Conservation (phyloP, 1,140 invertebrate genomes). For the Luehdorfia chinensis region DNA sequence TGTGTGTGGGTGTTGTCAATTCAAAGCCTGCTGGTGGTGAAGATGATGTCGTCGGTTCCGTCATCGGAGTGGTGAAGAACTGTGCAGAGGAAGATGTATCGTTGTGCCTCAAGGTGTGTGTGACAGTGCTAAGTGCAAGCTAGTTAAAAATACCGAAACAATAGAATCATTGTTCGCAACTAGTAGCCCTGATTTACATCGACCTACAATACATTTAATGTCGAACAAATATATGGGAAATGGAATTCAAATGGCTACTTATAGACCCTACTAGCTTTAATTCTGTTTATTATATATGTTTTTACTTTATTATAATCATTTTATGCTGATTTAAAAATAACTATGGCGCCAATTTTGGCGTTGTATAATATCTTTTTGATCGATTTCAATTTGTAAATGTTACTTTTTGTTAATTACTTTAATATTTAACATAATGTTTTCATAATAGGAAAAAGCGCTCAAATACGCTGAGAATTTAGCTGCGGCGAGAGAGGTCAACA, state of each 20-base stretch:
- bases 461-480: conserved; percentile 81
- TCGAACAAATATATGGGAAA: too few species aligned
- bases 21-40: conserved; percentile 77
- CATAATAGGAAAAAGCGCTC: conserved; percentile 80
- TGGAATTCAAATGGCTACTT: too few species aligned
- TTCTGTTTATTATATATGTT: too few species aligned
- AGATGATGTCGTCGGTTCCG: conserved; percentile 75
- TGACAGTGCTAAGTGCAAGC: conserved; percentile 15
- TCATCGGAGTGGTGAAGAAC: conserved; percentile 82
- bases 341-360: too few species aligned
- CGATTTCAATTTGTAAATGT: not conserved
- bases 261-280: too few species aligned
- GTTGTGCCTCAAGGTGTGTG: conserved; percentile 84
- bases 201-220: not conserved
- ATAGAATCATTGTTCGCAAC: conserved; percentile 1
- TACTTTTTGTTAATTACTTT: not conserved
- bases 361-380: too few species aligned
- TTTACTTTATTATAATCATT: too few species aligned
- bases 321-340: not conserved
- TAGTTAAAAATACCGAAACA: not conserved
- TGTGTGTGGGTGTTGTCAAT: conserved; percentile 69
- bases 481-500: conserved; percentile 65
- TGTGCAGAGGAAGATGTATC: conserved; percentile 83
- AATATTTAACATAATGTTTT: conserved; percentile 7
- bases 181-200: not conserved